Percentiles rank a stretch among this genome's conserved stretches.
phyloP scores from a whole-genome alignment of 1,140 invertebrate species.

The Drosophila sucinea region DNA sequence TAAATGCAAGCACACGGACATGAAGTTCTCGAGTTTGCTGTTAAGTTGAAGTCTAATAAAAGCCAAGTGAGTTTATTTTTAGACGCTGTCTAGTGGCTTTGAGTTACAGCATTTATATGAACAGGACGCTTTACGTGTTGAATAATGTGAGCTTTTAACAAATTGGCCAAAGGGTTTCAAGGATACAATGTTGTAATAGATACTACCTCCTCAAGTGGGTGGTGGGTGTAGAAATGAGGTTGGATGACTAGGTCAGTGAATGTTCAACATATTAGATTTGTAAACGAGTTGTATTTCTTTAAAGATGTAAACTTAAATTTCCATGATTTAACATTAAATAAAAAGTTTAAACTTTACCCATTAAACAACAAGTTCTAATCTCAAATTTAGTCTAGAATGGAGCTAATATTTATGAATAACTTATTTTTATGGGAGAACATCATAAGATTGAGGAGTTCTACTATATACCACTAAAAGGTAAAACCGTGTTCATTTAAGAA shows the following conservation, averaged over 20 bases:
- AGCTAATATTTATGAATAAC: too few relatives aligned
- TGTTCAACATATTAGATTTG: too few relatives aligned
- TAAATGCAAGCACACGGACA: slow-evolving; percentile 64
- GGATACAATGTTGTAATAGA: slow-evolving; percentile 28
- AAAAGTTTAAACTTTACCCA: too few relatives aligned
- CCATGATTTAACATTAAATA: too few relatives aligned
- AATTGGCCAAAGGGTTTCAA: slow-evolving; percentile 17
- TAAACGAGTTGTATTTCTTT: too few relatives aligned
- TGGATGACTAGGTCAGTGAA: background rate
- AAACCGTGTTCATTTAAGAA: too few relatives aligned
- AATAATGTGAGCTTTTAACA: slow-evolving; percentile 55
- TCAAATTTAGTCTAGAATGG: too few relatives aligned
- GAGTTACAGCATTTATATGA: slow-evolving; percentile 23
- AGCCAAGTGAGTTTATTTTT: slow-evolving; percentile 62
- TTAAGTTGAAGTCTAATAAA: slow-evolving; percentile 50
- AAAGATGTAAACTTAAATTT: too few relatives aligned
- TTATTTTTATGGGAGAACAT: too few relatives aligned
- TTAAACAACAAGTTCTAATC: too few relatives aligned
- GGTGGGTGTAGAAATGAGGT: slow-evolving; percentile 33
- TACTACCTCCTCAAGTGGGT: slow-evolving; percentile 19
- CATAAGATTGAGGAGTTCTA: too few relatives aligned
- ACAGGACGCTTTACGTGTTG: slow-evolving; percentile 68
- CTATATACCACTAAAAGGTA: too few relatives aligned
- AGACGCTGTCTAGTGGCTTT: slow-evolving; percentile 48
- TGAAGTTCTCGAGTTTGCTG: slow-evolving; percentile 29